Percentiles rank a stretch among this genome's conserved stretches.
Evolutionary conservation across 35 echinoderm and acorn worm species (phyloP).

Genomic region (Hemicentrotus pulcherrimus): DNA sequence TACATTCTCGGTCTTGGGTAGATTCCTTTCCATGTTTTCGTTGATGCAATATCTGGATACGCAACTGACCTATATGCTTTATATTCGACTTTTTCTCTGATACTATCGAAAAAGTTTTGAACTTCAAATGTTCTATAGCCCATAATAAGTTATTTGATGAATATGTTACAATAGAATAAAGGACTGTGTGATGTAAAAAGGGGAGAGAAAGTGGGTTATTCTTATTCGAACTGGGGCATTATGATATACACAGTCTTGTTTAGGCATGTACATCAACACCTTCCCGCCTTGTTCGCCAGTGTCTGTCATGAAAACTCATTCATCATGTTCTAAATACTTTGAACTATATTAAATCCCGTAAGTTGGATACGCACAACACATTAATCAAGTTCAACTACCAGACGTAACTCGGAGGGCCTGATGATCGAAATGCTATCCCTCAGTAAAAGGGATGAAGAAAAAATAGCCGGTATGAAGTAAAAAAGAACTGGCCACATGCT

Average conservation of each 20-base stretch:
- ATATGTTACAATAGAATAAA: too few species aligned
- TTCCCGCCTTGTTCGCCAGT: not conserved
- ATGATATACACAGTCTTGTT: not conserved
- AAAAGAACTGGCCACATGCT: not conserved
- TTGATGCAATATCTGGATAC: too few species aligned
- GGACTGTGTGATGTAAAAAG: not conserved
- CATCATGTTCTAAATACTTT: not conserved
- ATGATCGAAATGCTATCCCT: slow-evolving; percentile 1
- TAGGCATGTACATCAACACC: not conserved
- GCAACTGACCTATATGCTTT: too few species aligned
- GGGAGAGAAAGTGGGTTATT: not conserved
- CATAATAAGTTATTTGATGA: too few species aligned
- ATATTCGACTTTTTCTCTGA: too few species aligned
- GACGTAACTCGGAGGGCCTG: not conserved
- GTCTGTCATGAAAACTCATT: not conserved
- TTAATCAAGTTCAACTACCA: slow-evolving; percentile 18
- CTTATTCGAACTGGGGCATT: not conserved
- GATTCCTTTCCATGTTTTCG: too few species aligned
- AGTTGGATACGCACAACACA: slow-evolving; percentile 3
- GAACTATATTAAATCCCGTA: slow-evolving; percentile 2
- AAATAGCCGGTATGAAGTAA: not conserved
- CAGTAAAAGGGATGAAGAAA: not conserved
- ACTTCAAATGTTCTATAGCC: too few species aligned
- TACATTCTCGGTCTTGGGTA: too few species aligned
- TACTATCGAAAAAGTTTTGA: too few species aligned